These are phyloP conservation scores for Anticlea derivata DNA, from an alignment of 2,888 invertebrate genomes.

Conservation along the genomic window DNA sequence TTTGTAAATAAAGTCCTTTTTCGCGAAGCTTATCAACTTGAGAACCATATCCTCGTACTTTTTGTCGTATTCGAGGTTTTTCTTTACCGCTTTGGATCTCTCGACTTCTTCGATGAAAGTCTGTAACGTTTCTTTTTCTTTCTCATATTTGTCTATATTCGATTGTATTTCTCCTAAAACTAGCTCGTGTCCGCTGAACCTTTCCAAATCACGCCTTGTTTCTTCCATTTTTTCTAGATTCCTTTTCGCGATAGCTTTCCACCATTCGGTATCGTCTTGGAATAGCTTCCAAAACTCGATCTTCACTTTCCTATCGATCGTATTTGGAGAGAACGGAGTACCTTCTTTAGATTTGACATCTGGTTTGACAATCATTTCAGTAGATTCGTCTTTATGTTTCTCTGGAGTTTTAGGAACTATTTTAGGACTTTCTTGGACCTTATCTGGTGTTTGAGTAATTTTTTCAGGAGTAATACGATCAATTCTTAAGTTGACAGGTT, in stretches of 20 bases:
- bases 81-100: slow-evolving; percentile 65
- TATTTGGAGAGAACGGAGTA: slow-evolving; percentile 40
- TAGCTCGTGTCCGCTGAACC: slow-evolving; percentile 75
- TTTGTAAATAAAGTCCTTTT: slow-evolving; percentile 75
- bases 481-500: slow-evolving; percentile 56
- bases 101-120: slow-evolving; percentile 75
- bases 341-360: slow-evolving; percentile 43
- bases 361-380: slow-evolving; percentile 53
- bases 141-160: slow-evolving; percentile 63
- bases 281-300: slow-evolving; percentile 75
- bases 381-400: slow-evolving; percentile 56
- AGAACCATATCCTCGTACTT: slow-evolving; percentile 78
- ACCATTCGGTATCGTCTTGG: slow-evolving; percentile 77
- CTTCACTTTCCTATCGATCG: slow-evolving; percentile 52
- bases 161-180: slow-evolving; percentile 68
- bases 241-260: slow-evolving; percentile 75
- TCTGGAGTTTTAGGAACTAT: slow-evolving; percentile 46
- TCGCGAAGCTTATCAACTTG: slow-evolving; percentile 74
- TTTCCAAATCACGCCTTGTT: slow-evolving; percentile 69
- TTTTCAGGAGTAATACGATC: slow-evolving; percentile 34
- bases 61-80: slow-evolving; percentile 70
- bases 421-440: slow-evolving; percentile 25
- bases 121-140: slow-evolving; percentile 66
- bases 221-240: slow-evolving; percentile 78
- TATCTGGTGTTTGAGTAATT: slow-evolving; percentile 22